These are phyloP conservation scores for Babyrousa celebensis DNA, from an alignment of 2,797 vertebrate species.

Conservation along the genomic window DNA sequence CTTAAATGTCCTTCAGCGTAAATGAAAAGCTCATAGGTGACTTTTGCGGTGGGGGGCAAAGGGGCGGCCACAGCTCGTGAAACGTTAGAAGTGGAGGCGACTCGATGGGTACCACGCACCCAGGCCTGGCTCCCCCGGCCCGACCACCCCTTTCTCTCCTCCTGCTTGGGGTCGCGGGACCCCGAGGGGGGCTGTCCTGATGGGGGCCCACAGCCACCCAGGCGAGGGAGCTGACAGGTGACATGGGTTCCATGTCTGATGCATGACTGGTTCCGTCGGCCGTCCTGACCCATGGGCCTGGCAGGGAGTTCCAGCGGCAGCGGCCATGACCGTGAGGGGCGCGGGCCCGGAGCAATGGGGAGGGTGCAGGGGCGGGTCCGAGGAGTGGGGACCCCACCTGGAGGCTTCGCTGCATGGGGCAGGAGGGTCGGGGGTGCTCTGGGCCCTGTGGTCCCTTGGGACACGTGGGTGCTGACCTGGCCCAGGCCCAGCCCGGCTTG, in stretches of 20 bases:
- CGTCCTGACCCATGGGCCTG: accelerated
- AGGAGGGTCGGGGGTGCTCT: not conserved
- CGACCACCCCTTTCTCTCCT: not conserved
- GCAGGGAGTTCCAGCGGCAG: not conserved
- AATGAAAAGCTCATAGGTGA: not conserved
- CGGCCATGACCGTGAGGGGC: not conserved
- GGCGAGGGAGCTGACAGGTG: too few relatives aligned
- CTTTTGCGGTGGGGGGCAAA: not conserved
- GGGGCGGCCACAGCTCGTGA: not conserved
- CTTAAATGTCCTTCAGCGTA: not conserved
- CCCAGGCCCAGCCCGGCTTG: accelerated
- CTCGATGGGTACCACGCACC: not conserved
- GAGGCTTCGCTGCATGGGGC: not conserved
- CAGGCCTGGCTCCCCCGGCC: not conserved
- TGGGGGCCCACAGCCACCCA: not conserved
- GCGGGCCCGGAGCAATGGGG: accelerated
- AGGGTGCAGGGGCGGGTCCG: not conserved
- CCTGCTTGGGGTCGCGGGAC: not conserved
- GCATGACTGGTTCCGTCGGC: not conserved
- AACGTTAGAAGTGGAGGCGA: not conserved
- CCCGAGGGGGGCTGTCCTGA: not conserved
- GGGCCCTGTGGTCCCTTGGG: not conserved
- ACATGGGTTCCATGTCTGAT: not conserved
- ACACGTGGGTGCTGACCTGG: too few relatives aligned
- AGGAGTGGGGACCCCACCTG: too few relatives aligned